Evolutionary conservation across 2,113 vertebrate genomes (phyloP), one percentile per base, ranked within the genome.

Genomic region (Stercorarius parasiticus): DNA sequence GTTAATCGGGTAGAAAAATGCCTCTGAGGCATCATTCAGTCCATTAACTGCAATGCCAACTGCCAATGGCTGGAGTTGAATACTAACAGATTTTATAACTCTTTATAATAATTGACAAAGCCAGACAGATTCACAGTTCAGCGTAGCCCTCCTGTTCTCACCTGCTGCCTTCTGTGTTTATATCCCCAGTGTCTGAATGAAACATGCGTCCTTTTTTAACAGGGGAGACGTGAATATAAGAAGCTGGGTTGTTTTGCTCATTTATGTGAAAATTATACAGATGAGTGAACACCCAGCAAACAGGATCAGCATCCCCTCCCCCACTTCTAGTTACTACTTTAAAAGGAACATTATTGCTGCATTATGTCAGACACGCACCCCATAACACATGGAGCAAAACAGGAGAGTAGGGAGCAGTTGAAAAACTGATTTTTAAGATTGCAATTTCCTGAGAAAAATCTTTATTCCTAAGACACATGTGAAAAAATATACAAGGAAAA

Each of bases 1-100:
- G 91, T 97, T 97, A 98, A 97, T 95, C 20, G 5, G 40, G 73
- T 42, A 83, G 90, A 97, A 97, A 97, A 95, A 95, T 59, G 85
- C 78, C 95, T 96, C 76, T 93, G 74, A 98, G 93, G 83, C 95
- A 76, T 93, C 83, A 78, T 88, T 97, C 23, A 30, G 67, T 89
- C 93, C 95, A 96, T 90, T 97, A 97, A 95, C 82, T 94, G 77
- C 76, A 95, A n/a, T 62, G 82, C 93, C 80, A 95, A 76, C 52
- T 95, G 78, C 87, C 88, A 95, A n/a, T 50, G 71, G 73, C 76
- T 92, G 95, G 72, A 90, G 93, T 10, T 94, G 91, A 97, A 89
- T 95, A 84, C 86, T 91, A 94, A 96, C 76, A 92, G 93, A 81
- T 93, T 97, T 95, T 94, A 86, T 86, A 93, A 55, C 61, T 66